These are phyloP conservation scores for Aphodius sticticus DNA, from an alignment of 2,888 invertebrate genomes.

Conservation along the genomic window DNA sequence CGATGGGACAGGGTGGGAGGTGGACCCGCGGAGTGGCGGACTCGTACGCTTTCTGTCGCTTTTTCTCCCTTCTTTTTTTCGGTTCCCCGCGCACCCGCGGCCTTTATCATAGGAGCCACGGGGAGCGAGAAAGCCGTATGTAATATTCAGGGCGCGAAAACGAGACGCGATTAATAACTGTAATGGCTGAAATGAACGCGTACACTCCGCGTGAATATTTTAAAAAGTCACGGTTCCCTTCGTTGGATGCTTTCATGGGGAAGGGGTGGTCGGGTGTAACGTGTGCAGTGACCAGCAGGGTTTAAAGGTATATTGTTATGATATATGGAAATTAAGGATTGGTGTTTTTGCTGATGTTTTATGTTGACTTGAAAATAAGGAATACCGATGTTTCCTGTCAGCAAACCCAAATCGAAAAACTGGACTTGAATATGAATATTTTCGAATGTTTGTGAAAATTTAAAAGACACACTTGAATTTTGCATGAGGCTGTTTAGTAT, in stretches of 20 bases:
- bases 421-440: too few species aligned
- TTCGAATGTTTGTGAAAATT: too few species aligned
- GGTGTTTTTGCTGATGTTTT: too few species aligned
- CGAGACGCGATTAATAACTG: constrained; percentile 40
- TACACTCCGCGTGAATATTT: constrained; percentile 33
- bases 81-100: constrained; percentile 43
- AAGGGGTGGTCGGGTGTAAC: neutral
- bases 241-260: constrained; percentile 12
- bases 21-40: neutral
- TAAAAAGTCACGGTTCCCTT: neutral
- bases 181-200: constrained; percentile 40
- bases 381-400: too few species aligned
- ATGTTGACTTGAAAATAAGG: too few species aligned
- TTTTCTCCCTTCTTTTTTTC: neutral
- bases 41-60: neutral
- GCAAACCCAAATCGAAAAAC: too few species aligned
- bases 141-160: constrained; percentile 27
- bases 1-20: neutral
- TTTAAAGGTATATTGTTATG: neutral
- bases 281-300: neutral
- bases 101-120: constrained; percentile 53
- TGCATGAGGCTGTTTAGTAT: too few species aligned
- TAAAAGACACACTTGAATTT: too few species aligned
- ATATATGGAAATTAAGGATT: neutral
- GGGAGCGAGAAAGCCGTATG: constrained; percentile 34